Evolutionary conservation across 1,140 invertebrate genomes (phyloP).

Genomic region (Calephelis virginiensis): DNA sequence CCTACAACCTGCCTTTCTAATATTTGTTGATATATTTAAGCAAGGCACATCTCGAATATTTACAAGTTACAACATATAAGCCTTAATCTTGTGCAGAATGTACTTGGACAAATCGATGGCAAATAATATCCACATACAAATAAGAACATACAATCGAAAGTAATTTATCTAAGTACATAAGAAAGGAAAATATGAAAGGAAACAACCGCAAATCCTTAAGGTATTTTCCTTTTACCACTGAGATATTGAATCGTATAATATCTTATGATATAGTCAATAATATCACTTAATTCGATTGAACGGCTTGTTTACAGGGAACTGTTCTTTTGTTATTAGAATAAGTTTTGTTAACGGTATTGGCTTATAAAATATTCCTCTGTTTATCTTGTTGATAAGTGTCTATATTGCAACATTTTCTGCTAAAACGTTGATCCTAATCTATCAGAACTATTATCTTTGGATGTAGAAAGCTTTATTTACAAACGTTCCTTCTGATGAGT

Average conservation of each 20-base stretch:
- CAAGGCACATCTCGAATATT: not conserved
- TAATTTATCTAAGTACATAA: slow-evolving; percentile 10
- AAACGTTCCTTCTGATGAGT: no score
- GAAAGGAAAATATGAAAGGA: not conserved
- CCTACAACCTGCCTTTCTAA: no score
- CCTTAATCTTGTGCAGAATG: no score
- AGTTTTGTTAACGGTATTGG: not conserved
- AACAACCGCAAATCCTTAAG: slow-evolving; percentile 1
- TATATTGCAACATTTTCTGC: no score
- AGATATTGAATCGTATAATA: slow-evolving; percentile 12
- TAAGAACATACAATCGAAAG: not conserved
- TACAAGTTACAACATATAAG: no score
- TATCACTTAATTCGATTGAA: slow-evolving; percentile 14
- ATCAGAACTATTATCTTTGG: no score
- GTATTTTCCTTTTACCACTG: slow-evolving; percentile 10
- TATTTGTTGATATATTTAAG: not conserved
- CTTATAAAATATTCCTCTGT: not conserved
- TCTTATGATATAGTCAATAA: not conserved
- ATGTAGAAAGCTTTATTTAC: no score
- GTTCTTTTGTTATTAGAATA: slow-evolving; percentile 15
- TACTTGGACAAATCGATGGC: no score
- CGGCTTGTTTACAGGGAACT: not conserved
- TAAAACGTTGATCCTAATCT: no score
- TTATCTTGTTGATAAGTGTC: not conserved
- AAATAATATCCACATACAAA: not conserved